phyloP scores from a whole-genome alignment of 2,888 invertebrate species.

The Cecidostiba fungosa region DNA sequence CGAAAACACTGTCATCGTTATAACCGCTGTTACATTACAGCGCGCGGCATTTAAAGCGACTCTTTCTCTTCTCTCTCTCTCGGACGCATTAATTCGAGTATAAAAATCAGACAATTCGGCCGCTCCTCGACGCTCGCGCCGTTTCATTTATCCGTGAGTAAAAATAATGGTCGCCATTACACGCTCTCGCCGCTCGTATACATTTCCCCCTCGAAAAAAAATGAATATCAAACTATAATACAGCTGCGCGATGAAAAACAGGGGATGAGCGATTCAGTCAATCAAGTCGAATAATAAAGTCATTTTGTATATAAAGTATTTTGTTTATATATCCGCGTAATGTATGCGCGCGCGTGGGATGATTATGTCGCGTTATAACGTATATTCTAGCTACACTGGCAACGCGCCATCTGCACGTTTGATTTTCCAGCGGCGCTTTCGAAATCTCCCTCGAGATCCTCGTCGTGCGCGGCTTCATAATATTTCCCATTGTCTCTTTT shows the following conservation, averaged over 20 bases:
- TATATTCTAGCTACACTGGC: constrained; percentile 73
- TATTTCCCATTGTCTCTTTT: background rate
- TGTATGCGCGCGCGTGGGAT: constrained; percentile 72
- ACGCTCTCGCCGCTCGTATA: background rate
- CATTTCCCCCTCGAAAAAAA: background rate
- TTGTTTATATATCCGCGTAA: constrained; percentile 46
- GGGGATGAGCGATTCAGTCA: background rate
- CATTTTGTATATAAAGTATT: background rate
- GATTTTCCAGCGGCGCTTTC: constrained; percentile 24
- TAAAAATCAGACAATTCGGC: constrained; percentile 30
- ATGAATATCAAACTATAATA: background rate
- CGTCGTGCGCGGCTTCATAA: background rate
- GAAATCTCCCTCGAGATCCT: background rate
- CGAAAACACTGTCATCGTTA: background rate
- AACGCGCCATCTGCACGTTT: constrained; percentile 70
- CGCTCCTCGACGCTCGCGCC: background rate
- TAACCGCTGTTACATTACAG: constrained; percentile 36
- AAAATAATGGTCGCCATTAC: constrained; percentile 19
- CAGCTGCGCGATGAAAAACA: no score
- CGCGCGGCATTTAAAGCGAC: constrained; percentile 25
- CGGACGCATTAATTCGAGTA: constrained; percentile 18
- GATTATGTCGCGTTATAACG: constrained; percentile 75
- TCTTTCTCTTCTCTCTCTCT: constrained; percentile 3
- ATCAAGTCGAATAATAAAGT: background rate
- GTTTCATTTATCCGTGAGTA: background rate